Evolutionary conservation across 2,113 vertebrate genomes (phyloP).

Genomic region (Prietella phreatophila): DNA sequence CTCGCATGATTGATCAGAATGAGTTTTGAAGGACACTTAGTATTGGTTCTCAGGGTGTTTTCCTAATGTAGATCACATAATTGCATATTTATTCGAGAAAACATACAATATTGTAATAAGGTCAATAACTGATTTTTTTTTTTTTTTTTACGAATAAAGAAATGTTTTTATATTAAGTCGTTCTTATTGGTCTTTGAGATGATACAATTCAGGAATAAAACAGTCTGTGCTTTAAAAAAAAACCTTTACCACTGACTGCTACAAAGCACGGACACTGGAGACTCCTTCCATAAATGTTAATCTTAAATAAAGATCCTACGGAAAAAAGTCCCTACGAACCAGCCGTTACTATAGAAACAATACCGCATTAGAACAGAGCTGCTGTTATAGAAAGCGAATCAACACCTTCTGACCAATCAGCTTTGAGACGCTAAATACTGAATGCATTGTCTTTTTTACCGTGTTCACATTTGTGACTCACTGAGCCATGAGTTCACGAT

Average conservation of each 20-base stretch:
- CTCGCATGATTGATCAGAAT: neutral
- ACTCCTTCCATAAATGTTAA: neutral
- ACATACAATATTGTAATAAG: neutral
- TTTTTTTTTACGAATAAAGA: too few relatives aligned
- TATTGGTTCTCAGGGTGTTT: neutral
- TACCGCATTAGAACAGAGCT: neutral
- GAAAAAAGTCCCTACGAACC: neutral
- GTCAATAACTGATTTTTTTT: neutral
- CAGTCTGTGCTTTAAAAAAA: too few relatives aligned
- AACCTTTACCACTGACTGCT: neutral
- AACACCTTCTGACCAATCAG: neutral
- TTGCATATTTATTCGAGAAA: neutral
- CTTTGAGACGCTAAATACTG: neutral
- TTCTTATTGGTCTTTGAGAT: too few relatives aligned
- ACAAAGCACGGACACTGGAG: neutral
- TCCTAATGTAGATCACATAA: too few relatives aligned
- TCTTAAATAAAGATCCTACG: neutral
- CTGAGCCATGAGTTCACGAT: neutral
- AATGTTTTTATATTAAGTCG: neutral
- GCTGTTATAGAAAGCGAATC: neutral
- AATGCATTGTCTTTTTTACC: neutral
- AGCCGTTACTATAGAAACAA: neutral
- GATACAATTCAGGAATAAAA: too few relatives aligned
- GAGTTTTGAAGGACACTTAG: neutral
- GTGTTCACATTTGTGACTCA: neutral